Conservation (phyloP, 1,140 invertebrate genomes). For the Notospermus geniculatus region DNA sequence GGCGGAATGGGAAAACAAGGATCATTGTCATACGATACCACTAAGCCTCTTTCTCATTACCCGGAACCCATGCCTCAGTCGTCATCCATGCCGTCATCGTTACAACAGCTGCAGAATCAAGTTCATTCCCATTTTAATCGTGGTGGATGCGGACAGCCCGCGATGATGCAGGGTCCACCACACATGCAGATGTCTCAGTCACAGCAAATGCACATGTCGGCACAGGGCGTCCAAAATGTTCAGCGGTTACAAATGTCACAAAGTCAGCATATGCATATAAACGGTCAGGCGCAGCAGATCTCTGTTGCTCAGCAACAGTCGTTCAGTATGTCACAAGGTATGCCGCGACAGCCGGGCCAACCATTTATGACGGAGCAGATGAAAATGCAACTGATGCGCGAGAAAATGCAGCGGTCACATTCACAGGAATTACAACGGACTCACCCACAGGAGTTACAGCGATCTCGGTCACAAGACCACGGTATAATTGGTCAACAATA, state of each 20-base stretch:
- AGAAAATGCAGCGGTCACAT: constrained; percentile 28
- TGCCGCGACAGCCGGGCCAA: constrained; percentile 44
- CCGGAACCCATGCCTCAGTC: constrained; percentile 25
- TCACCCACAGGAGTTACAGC: constrained; percentile 25
- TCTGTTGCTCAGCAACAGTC: constrained; percentile 75
- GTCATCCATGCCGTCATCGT: constrained; percentile 36
- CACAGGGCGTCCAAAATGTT: constrained; percentile 26
- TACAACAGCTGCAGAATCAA: constrained; percentile 54
- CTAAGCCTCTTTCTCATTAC: constrained; percentile 50
- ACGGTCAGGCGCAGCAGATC: constrained; percentile 73
- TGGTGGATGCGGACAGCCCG: constrained; percentile 6
- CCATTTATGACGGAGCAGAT: constrained; percentile 35
- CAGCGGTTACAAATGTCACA: constrained; percentile 73
- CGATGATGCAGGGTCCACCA: constrained; percentile 22
- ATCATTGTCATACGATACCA: constrained; percentile 34
- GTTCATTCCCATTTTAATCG: constrained; percentile 45
- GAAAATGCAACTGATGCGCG: constrained; percentile 37
- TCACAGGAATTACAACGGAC: constrained; percentile 33
- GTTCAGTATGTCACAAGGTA: constrained; percentile 57
- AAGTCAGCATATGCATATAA: constrained; percentile 78
- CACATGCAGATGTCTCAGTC: constrained; percentile 49
- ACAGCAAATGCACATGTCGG: constrained; percentile 47
- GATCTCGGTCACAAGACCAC: constrained; percentile 14
- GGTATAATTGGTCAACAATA: constrained; percentile 24
- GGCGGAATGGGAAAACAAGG: constrained; percentile 21